Evolutionary conservation across 2,888 invertebrate genomes (phyloP), one percentile per base, ranked within the genome.

Genomic region (Nematopogon swammerdamellus): DNA sequence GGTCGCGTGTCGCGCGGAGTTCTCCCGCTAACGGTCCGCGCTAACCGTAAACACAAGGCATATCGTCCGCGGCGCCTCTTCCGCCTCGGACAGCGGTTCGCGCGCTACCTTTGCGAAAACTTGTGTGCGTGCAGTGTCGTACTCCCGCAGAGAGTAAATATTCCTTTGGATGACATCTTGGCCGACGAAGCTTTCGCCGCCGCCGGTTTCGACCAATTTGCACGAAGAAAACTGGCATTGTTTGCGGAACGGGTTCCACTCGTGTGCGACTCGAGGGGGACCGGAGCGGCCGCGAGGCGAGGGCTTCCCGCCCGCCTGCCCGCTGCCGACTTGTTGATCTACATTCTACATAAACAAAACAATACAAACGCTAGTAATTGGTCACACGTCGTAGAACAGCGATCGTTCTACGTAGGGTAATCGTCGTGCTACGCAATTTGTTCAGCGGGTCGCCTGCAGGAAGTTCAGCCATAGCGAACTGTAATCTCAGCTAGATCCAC

Each of bases 21-120:
- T 36, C 36, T 14, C 11, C 55, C 50, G 52, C 25, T 30, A 68
- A 66, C 63, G 67, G 65, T 65, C 19, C 72, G 73, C 75, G 71
- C 67, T 68, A 75, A 76, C 70, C 69, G 71, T 74, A 76, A 76
- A 76, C 77, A 79, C 74, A 72, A 72, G 72, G 72, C 69, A 14
- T 36, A 72, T 62, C 68, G 68, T 66, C 68, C 61, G 63, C 64
- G 73, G 68, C 72, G 72, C 71, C 72, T 69, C 68, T 71, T 67
- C 68, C 67, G 65, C 67, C 62, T 61, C 68, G 70, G 70, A 69
- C 69, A 60, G 45, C 60, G 59, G 56, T 61, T 61, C 64, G 64
- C 58, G 59, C 60, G 59, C 57, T 59, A 72, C 65, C 73, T 73
- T 74, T 75, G 75, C 72, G 72, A 73, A 74, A 70, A 63, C 58